Evolutionary conservation across 2,113 vertebrate species (phyloP).

Genomic region (Aepyceros melampus): DNA sequence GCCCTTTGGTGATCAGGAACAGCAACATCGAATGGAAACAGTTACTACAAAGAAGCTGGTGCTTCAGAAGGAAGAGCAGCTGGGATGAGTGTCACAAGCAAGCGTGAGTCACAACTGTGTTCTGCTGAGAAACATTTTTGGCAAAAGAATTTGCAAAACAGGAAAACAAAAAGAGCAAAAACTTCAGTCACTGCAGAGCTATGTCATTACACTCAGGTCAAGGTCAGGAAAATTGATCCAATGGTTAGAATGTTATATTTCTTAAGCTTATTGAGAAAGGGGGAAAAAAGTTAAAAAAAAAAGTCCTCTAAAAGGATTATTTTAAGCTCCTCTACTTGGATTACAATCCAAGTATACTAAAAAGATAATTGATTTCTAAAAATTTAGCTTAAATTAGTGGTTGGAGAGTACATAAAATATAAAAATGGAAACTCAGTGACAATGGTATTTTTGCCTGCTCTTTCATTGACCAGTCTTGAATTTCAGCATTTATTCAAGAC

Average conservation of each 20-base stretch:
- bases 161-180: slow-evolving; percentile 48
- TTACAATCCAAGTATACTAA: slow-evolving; percentile 68
- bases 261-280: slow-evolving; percentile 54
- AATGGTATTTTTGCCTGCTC: slow-evolving; percentile 15
- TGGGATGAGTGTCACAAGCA: neutral
- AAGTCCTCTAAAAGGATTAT: slow-evolving; percentile 13
- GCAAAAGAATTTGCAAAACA: slow-evolving; percentile 61
- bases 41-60: neutral
- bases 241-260: slow-evolving; percentile 52
- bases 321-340: slow-evolving; percentile 49
- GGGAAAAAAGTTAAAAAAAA: neutral
- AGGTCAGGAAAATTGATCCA: slow-evolving; percentile 47
- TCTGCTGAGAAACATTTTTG: slow-evolving; percentile 44
- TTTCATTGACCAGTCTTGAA: slow-evolving; percentile 62
- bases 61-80: neutral
- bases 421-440: slow-evolving; percentile 39
- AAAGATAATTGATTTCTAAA: slow-evolving; percentile 66
- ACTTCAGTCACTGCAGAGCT: slow-evolving; percentile 55
- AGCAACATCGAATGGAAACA: neutral
- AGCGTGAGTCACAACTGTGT: neutral
- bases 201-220: slow-evolving; percentile 51
- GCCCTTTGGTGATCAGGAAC: neutral
- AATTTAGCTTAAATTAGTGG: slow-evolving; percentile 66
- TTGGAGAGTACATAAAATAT: neutral
- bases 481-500: slow-evolving; percentile 29